These are phyloP conservation scores for Acropternis orthonyx DNA, from an alignment of 2,797 vertebrate species.

Conservation along the genomic window DNA sequence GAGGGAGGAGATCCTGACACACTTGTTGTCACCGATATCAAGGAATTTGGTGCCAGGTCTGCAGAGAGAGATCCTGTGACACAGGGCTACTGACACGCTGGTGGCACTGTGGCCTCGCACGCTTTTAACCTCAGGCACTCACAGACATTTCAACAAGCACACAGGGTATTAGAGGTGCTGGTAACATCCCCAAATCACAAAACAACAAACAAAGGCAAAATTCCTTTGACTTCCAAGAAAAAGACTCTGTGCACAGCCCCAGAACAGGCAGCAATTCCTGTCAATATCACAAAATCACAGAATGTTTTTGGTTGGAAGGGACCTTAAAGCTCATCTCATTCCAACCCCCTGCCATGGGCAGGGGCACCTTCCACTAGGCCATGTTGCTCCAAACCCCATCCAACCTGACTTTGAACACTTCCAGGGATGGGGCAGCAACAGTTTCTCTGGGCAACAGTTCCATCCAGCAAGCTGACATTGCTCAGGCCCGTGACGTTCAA, in stretches of 20 bases:
- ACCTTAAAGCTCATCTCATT: neutral
- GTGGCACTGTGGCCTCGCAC: neutral
- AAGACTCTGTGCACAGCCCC: no score
- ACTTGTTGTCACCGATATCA: conserved; percentile 52
- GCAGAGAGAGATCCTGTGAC: neutral
- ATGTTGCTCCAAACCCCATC: neutral
- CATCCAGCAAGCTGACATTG: conserved; percentile 39
- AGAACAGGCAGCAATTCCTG: neutral
- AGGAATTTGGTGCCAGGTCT: conserved; percentile 61
- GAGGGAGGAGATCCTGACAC: conserved; percentile 36
- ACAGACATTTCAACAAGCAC: neutral
- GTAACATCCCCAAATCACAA: neutral
- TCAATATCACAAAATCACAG: neutral
- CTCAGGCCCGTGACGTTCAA: conserved; percentile 30
- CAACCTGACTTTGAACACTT: neutral
- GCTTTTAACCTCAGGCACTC: neutral
- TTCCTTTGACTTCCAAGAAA: neutral
- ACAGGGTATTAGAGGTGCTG: neutral
- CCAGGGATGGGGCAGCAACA: neutral
- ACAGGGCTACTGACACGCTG: neutral
- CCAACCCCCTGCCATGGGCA: neutral
- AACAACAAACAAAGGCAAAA: neutral
- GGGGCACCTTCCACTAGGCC: neutral
- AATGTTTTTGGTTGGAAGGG: neutral
- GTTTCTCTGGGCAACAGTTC: neutral